phyloP scores from a whole-genome alignment of 1,140 invertebrate species.

The Sinella curviseta region DNA sequence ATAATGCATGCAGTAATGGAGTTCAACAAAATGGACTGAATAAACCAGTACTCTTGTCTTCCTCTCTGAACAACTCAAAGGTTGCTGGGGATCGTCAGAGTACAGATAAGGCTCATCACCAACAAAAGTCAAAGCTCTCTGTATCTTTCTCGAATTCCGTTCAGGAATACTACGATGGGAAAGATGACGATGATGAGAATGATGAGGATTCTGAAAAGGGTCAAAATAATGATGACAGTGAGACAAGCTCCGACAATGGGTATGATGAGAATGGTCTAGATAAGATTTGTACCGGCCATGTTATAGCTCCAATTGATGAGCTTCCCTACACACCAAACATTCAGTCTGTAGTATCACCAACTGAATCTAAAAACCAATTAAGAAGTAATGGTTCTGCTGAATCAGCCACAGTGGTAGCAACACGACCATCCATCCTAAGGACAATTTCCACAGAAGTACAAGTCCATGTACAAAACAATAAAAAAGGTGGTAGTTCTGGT shows the following conservation, averaged over 20 bases:
- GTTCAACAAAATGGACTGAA: background rate
- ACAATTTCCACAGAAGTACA: conserved; percentile 47
- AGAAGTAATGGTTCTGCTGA: background rate
- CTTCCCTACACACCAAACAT: background rate
- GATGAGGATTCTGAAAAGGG: conserved; percentile 11
- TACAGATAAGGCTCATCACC: conserved; percentile 31
- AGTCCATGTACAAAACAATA: conserved; percentile 42
- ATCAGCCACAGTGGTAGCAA: background rate
- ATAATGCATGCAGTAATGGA: background rate
- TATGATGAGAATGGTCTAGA: conserved; percentile 7
- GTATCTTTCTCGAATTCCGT: conserved; percentile 48
- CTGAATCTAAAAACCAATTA: background rate
- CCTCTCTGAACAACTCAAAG: background rate
- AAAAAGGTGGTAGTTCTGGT: background rate
- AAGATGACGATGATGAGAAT: conserved; percentile 6
- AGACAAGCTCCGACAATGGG: conserved; percentile 16
- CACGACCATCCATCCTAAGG: conserved; percentile 15
- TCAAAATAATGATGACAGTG: conserved; percentile 8
- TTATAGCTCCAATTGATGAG: background rate
- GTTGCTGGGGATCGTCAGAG: background rate
- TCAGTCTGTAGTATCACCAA: background rate
- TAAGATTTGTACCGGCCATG: background rate
- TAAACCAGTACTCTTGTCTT: background rate
- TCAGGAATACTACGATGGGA: conserved; percentile 36
- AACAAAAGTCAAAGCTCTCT: conserved; percentile 42